Percentiles rank a stretch among this genome's conserved stretches.
phyloP scores from a whole-genome alignment of 1,140 invertebrate genomes.

The Philopotamus ludificatus region DNA sequence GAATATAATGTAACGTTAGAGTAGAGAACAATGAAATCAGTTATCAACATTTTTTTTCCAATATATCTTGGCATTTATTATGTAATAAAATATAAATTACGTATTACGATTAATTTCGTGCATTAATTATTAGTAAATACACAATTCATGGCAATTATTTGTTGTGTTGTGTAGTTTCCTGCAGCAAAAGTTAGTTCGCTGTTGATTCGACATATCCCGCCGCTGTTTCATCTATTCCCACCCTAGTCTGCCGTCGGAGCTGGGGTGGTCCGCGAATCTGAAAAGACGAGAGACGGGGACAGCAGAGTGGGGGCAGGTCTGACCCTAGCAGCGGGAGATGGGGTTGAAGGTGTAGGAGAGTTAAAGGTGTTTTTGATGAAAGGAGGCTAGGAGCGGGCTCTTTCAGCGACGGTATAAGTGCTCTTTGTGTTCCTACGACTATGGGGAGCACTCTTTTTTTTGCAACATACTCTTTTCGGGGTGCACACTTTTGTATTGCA shows the following conservation, averaged over 20 bases:
- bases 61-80: too few species aligned
- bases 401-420: conserved; percentile 27
- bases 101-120: too few species aligned
- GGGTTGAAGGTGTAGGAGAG: conserved; percentile 12
- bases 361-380: conserved; percentile 30
- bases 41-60: too few species aligned
- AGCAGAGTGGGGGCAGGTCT: neutral
- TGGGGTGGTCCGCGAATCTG: neutral
- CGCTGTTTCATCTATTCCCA: neutral
- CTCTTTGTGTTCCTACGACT: conserved; percentile 26
- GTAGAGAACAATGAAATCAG: too few species aligned
- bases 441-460: conserved; percentile 3
- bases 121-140: too few species aligned
- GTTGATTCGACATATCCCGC: neutral
- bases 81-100: too few species aligned
- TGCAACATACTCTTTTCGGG: neutral
- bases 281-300: neutral
- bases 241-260: neutral
- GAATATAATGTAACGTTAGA: too few species aligned
- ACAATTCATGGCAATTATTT: too few species aligned
- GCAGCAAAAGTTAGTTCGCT: neutral
- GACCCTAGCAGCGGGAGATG: neutral
- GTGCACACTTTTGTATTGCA: neutral
- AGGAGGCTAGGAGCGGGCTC: conserved; percentile 17
- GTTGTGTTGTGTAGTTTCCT: too few species aligned